Percentiles rank a stretch among this genome's conserved stretches.
phyloP scores from a whole-genome alignment of 2,888 invertebrate species.

The Volucella inanis region DNA sequence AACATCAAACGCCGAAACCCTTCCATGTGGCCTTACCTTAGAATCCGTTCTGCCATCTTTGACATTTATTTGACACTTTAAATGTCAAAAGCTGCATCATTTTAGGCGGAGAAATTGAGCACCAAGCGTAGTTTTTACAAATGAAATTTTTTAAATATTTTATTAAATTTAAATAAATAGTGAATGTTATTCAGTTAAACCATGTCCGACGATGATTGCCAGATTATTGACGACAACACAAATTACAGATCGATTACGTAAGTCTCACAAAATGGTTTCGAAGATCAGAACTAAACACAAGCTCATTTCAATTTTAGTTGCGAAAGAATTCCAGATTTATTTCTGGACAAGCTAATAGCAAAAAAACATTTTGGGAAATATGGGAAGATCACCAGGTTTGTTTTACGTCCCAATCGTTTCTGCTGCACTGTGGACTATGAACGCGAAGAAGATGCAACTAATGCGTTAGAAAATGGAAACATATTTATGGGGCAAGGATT shows the following conservation, averaged over 20 bases:
- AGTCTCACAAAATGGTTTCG: conserved; percentile 28
- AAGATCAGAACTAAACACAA: neutral
- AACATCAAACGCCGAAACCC: neutral
- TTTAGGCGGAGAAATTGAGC: conserved; percentile 14
- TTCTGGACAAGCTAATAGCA: conserved; percentile 86
- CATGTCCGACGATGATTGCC: conserved; percentile 71
- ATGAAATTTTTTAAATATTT: conserved; percentile 36
- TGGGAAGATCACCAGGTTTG: conserved; percentile 88
- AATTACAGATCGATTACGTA: conserved; percentile 79
- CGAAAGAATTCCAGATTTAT: conserved; percentile 86
- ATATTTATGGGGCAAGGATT: conserved; percentile 86
- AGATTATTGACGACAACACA: conserved; percentile 71
- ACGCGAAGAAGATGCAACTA: conserved; percentile 85
- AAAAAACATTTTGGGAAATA: conserved; percentile 88
- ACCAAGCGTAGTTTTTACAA: conserved; percentile 18
- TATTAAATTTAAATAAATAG: conserved; percentile 23
- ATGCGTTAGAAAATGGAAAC: conserved; percentile 86
- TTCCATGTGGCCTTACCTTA: neutral
- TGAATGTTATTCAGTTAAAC: conserved; percentile 33
- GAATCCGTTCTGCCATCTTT: neutral
- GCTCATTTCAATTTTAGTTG: conserved; percentile 83
- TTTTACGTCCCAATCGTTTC: conserved; percentile 86
- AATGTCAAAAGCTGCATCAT: conserved; percentile 22
- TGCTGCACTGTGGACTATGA: conserved; percentile 89
- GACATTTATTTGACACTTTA: conserved; percentile 44